Percentiles rank a stretch among this genome's conserved stretches.
Evolutionary conservation across 2,113 vertebrate genomes (phyloP).

Genomic region (Tinamus guttatus): DNA sequence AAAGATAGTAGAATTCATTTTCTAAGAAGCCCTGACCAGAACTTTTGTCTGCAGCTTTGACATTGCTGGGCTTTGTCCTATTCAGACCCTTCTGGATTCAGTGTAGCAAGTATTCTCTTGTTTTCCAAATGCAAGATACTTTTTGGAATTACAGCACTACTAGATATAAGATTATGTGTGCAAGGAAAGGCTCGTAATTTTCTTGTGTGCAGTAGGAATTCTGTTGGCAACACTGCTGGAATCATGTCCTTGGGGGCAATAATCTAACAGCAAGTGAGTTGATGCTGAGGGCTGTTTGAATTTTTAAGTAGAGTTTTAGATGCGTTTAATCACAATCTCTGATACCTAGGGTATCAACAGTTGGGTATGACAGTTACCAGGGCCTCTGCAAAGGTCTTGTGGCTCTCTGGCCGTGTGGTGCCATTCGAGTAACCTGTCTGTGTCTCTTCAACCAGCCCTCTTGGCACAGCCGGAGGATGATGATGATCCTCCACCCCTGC

Average conservation of each 20-base stretch:
- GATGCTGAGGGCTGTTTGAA: neutral
- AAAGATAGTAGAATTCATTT: neutral
- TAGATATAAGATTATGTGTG: neutral
- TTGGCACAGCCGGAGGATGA: constrained; percentile 57
- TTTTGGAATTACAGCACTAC: accelerated
- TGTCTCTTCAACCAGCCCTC: constrained; percentile 37
- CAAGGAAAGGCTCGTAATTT: accelerated
- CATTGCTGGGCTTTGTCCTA: neutral
- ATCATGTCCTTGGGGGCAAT: neutral
- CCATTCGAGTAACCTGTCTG: neutral
- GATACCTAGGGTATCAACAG: too few relatives aligned
- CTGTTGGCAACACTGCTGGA: neutral
- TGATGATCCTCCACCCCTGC: constrained; percentile 88
- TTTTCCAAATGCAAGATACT: neutral
- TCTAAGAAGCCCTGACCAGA: neutral
- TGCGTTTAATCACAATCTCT: neutral
- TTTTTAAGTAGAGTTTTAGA: neutral
- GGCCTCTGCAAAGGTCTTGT: neutral
- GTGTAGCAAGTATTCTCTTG: accelerated
- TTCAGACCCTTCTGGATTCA: neutral
- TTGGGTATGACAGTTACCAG: neutral
- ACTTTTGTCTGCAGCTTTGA: neutral
- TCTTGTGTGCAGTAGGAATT: neutral
- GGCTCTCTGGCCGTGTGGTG: neutral
- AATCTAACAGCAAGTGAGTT: neutral